Conservation (phyloP, 2,888 invertebrate species). For the Noctua janthe region DNA sequence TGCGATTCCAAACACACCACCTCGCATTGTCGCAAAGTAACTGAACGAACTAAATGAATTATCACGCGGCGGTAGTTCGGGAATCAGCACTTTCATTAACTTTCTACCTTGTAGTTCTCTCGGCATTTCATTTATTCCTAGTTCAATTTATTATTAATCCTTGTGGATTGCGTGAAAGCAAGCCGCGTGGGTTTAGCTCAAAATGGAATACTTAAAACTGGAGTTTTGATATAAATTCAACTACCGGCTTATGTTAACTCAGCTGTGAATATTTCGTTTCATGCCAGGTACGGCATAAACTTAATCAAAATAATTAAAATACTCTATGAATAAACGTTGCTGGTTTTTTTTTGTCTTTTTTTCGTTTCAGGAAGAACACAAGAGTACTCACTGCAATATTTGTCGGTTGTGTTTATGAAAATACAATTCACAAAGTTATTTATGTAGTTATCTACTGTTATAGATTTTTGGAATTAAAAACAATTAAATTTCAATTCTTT, state of each 20-base stretch:
- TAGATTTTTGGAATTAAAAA: conserved; percentile 45
- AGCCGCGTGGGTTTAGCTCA: conserved; percentile 50
- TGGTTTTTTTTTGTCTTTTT: background rate
- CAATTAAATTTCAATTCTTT: conserved; percentile 79
- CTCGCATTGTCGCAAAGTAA: conserved; percentile 70
- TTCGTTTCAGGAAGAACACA: conserved; percentile 17
- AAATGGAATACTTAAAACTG: conserved; percentile 27
- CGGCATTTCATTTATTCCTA: conserved; percentile 59
- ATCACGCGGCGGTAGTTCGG: conserved; percentile 64
- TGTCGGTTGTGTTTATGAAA: background rate
- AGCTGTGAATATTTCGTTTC: conserved; percentile 40
- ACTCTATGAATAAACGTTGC: background rate
- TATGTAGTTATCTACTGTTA: background rate
- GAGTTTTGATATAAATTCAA: conserved; percentile 35
- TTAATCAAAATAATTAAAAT: conserved; percentile 25
- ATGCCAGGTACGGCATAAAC: conserved; percentile 2
- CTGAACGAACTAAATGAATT: conserved; percentile 73
- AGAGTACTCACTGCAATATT: background rate
- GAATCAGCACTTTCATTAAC: conserved; percentile 73
- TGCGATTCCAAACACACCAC: conserved; percentile 67
- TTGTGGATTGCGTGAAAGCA: conserved; percentile 60
- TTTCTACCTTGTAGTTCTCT: conserved; percentile 59
- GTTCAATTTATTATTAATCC: conserved; percentile 67
- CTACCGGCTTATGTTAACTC: conserved; percentile 40
- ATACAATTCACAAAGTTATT: background rate